A percentile compares a stretch with the other conserved stretches of the same genome.
Conservation (phyloP, 2,113 vertebrate genomes). For the Trinectes maculatus region DNA sequence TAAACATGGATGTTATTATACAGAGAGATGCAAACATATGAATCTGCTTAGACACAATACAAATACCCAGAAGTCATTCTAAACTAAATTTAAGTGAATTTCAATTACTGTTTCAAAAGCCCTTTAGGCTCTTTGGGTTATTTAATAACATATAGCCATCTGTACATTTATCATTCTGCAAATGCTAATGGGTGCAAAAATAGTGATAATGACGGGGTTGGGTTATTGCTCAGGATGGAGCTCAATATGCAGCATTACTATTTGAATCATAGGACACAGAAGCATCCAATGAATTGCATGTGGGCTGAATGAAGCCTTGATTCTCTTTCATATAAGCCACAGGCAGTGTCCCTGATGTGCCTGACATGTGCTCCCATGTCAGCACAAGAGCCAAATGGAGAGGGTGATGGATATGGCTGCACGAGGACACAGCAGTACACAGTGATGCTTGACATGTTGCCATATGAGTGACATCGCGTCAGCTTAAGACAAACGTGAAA, state of each 20-base stretch:
- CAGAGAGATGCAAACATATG: slow-evolving; percentile 13
- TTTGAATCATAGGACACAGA: slow-evolving; percentile 56
- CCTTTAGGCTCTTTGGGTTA: no score
- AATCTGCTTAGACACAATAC: slow-evolving; percentile 12
- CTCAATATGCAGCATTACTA: slow-evolving; percentile 31
- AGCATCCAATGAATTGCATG: slow-evolving; percentile 60
- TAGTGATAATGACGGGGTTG: slow-evolving; percentile 44
- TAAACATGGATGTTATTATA: slow-evolving; percentile 28
- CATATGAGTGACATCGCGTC: slow-evolving; percentile 51
- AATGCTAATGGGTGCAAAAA: slow-evolving; percentile 62
- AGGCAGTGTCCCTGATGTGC: slow-evolving; percentile 71
- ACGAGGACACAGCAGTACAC: slow-evolving; percentile 53
- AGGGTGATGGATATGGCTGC: slow-evolving; percentile 71
- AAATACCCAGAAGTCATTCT: no score
- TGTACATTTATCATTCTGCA: slow-evolving; percentile 30
- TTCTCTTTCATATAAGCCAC: slow-evolving; percentile 67
- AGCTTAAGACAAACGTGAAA: slow-evolving; percentile 29
- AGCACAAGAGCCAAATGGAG: slow-evolving; percentile 64
- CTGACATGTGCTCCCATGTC: slow-evolving; percentile 58
- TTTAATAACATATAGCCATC: slow-evolving; percentile 34
- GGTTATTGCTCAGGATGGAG: slow-evolving; percentile 27
- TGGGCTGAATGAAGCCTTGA: slow-evolving; percentile 52
- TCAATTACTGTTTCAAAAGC: no score
- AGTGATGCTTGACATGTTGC: slow-evolving; percentile 68
- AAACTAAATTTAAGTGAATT: no score